These are phyloP conservation scores for Hypanus sabinus DNA, from an alignment of 2,113 vertebrate species.

Conservation along the genomic window DNA sequence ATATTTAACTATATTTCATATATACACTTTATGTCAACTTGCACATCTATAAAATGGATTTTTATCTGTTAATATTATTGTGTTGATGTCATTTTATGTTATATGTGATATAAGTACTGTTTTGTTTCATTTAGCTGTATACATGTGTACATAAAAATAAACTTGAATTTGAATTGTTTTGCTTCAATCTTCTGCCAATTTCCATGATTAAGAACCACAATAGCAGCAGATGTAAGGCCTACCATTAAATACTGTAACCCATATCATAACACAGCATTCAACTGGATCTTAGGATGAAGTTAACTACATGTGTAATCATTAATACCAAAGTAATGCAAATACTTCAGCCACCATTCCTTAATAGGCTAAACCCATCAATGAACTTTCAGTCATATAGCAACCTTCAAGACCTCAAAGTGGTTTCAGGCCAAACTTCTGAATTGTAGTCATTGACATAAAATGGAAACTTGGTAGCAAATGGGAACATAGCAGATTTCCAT, in stretches of 20 bases:
- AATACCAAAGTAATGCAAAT: neutral
- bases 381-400: neutral
- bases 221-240: neutral
- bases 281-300: neutral
- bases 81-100: too few species aligned
- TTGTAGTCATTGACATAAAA: neutral
- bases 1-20: too few species aligned
- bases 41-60: too few species aligned
- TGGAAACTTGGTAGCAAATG: neutral
- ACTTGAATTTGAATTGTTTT: neutral
- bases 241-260: neutral
- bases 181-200: neutral
- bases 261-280: neutral
- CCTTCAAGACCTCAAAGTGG: neutral
- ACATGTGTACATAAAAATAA: too few species aligned
- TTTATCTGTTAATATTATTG: too few species aligned
- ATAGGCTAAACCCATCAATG: neutral
- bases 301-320: neutral
- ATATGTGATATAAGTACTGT: too few species aligned
- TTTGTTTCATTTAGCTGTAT: too few species aligned
- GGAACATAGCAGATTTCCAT: neutral
- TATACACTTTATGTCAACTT: too few species aligned
- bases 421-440: neutral
- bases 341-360: neutral
- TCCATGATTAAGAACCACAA: neutral